A percentile compares a stretch with the other conserved stretches of the same genome.
Conservation (phyloP, 1,140 invertebrate species). For the Drosophila nannoptera region DNA sequence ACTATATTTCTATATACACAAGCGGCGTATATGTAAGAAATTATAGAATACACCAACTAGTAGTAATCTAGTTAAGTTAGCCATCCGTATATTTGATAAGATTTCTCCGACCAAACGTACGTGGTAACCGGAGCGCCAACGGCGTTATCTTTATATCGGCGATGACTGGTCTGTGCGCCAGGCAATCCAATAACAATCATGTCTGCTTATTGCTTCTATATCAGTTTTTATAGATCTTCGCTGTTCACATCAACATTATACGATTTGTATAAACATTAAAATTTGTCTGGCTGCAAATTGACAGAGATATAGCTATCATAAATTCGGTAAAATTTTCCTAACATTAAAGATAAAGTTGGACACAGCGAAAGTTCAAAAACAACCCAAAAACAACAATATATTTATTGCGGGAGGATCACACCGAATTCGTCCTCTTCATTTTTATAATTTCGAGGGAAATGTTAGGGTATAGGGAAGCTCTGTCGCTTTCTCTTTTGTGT, state of each 20-base stretch:
- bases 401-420: neutral
- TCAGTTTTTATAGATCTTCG: slow-evolving; percentile 8
- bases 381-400: neutral
- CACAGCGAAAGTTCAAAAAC: neutral
- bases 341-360: neutral
- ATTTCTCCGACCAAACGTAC: slow-evolving; percentile 15
- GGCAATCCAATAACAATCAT: slow-evolving; percentile 24
- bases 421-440: neutral
- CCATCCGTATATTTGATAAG: slow-evolving; percentile 27
- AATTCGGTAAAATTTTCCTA: neutral
- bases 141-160: slow-evolving; percentile 42
- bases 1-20: neutral
- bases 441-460: neutral
- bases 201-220: slow-evolving; percentile 21
- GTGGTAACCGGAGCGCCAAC: slow-evolving; percentile 11
- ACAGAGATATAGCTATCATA: neutral
- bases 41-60: neutral
- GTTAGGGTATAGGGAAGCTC: slow-evolving; percentile 15
- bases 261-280: slow-evolving; percentile 17
- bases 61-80: slow-evolving; percentile 23
- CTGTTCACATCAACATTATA: slow-evolving; percentile 15
- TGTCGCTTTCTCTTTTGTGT: slow-evolving; percentile 23
- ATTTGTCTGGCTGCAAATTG: slow-evolving; percentile 9
- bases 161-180: slow-evolving; percentile 22
- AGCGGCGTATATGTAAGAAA: neutral